Evolutionary conservation across 2,797 vertebrate genomes (phyloP).

Genomic region (Danio aesculapii): DNA sequence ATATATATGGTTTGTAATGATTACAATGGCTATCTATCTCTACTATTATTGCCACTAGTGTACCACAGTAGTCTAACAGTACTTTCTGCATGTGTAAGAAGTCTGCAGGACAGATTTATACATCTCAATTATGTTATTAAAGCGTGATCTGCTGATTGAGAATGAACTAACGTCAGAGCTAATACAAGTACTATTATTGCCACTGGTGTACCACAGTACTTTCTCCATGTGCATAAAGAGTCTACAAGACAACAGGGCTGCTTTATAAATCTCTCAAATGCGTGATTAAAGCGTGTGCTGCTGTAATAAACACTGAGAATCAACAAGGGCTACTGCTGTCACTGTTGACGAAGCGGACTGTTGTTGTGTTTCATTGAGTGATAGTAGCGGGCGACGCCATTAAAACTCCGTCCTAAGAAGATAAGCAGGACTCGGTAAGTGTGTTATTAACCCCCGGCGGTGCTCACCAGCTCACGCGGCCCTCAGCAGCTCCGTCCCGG

Average conservation of each 20-base stretch:
- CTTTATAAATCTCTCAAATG: too few species aligned
- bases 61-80: too few species aligned
- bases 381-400: neutral
- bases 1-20: neutral
- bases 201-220: too few species aligned
- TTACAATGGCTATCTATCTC: neutral
- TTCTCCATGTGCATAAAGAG: too few species aligned
- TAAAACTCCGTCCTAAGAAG: constrained; percentile 57
- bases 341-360: neutral
- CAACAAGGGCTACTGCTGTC: neutral
- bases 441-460: constrained; percentile 5
- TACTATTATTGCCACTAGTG: neutral
- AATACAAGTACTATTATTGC: too few species aligned
- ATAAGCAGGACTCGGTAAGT: constrained; percentile 62
- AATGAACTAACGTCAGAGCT: too few species aligned
- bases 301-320: neutral
- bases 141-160: too few species aligned
- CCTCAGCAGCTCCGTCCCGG: constrained; percentile 69
- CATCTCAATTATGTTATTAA: too few species aligned
- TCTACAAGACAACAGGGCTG: too few species aligned
- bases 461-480: constrained; percentile 78
- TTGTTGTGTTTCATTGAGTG: constrained; percentile 34
- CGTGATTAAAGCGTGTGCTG: too few species aligned
- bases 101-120: too few species aligned
- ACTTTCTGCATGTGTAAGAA: too few species aligned